phyloP scores from a whole-genome alignment of 2,797 vertebrate species.

The Rhinatrema bivittatum region DNA sequence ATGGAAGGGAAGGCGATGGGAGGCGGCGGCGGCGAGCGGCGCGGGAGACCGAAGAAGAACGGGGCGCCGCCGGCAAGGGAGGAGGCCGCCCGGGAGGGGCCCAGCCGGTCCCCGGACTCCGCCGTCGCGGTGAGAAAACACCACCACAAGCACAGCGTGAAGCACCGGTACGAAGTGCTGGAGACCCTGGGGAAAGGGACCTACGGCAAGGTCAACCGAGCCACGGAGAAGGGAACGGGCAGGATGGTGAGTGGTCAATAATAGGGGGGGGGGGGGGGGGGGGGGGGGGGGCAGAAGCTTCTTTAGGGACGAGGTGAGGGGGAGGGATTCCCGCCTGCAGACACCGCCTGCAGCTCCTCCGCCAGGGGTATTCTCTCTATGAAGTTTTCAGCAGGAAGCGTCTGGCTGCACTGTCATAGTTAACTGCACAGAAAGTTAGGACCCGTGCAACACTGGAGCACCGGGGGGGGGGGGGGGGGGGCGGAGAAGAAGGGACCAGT shows the following conservation, averaged over 20 bases:
- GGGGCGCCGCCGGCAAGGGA: neutral
- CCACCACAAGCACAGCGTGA: conserved; percentile 69
- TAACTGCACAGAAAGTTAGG: no score
- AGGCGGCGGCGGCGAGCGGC: conserved; percentile 30
- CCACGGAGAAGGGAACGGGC: conserved; percentile 52
- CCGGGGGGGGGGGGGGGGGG: no score
- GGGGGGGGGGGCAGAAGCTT: no score
- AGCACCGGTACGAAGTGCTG: conserved; percentile 65
- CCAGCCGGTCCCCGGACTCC: neutral
- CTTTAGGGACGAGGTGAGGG: no score
- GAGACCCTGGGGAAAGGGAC: conserved; percentile 69
- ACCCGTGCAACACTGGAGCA: no score
- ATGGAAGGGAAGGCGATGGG: neutral
- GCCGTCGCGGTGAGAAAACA: conserved; percentile 58
- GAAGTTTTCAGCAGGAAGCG: no score
- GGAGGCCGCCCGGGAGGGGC: neutral
- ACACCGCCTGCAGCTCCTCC: no score
- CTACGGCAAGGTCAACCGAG: conserved; percentile 71
- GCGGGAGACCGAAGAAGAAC: conserved; percentile 23
- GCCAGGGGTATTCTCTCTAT: no score
- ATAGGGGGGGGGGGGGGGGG: neutral
- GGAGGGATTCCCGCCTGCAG: no score
- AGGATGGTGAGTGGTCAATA: conserved; percentile 47
- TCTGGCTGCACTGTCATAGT: no score
- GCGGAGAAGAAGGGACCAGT: no score